A percentile compares a stretch with the other conserved stretches of the same genome.
These are phyloP conservation scores for Typhlomys cinereus DNA, from an alignment of 2,113 vertebrate genomes.

Conservation along the genomic window DNA sequence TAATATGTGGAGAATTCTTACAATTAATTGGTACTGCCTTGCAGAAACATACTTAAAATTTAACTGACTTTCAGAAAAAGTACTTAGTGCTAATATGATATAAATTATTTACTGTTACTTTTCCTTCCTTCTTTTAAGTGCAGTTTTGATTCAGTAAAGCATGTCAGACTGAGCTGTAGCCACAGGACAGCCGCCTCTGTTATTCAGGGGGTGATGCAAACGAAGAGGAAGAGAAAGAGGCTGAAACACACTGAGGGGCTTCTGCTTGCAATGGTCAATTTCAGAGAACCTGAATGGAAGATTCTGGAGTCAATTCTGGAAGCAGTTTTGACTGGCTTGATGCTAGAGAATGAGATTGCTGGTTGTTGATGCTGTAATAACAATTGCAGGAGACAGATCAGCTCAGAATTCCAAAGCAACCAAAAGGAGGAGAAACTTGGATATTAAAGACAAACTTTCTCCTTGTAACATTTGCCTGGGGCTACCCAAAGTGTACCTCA, in stretches of 20 bases:
- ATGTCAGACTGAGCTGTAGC: not conserved
- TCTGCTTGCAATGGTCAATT: not conserved
- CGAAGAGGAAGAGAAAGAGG: not conserved
- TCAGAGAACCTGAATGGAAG: not conserved
- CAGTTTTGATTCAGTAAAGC: not conserved
- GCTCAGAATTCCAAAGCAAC: not conserved
- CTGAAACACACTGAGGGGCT: not conserved
- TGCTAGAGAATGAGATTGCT: not conserved
- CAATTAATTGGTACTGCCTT: conserved; percentile 5
- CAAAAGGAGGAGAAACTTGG: not conserved
- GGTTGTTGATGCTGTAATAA: not conserved
- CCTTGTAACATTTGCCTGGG: not conserved
- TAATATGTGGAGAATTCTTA: not conserved
- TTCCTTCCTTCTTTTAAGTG: not conserved
- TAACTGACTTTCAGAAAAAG: conserved; percentile 44
- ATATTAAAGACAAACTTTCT: conserved; percentile 6
- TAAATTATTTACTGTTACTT: not conserved
- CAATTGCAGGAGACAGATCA: not conserved
- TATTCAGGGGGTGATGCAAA: not conserved
- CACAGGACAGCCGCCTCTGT: not conserved
- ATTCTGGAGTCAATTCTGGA: not conserved
- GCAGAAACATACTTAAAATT: conserved; percentile 24
- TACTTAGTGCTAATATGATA: conserved; percentile 10
- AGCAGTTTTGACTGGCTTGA: not conserved
- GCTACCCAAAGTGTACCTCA: not conserved